Conservation (phyloP, 2,888 invertebrate genomes). For the Ennomos quercinarius region DNA sequence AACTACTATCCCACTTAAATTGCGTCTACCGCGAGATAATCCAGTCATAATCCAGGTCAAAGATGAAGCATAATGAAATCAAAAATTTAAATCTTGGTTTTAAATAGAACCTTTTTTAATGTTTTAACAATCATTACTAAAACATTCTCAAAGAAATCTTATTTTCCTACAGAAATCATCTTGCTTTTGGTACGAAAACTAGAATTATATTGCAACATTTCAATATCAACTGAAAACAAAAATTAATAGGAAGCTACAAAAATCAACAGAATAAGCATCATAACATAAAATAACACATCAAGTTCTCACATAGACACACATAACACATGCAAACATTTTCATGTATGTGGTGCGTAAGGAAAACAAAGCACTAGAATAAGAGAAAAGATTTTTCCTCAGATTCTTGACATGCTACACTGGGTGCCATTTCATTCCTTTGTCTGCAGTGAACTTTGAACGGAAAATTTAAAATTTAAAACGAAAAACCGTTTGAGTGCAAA, state of each 20-base stretch:
- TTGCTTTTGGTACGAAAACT: neutral
- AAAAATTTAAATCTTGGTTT: too few relatives aligned
- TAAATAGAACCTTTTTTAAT: too few relatives aligned
- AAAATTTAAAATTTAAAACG: conserved; percentile 6
- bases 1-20: too few relatives aligned
- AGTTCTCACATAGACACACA: neutral
- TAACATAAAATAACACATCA: neutral
- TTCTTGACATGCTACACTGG: conserved; percentile 10
- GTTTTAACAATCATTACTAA: too few relatives aligned
- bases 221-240: too few relatives aligned
- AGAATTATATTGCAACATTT: too few relatives aligned
- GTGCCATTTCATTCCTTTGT: conserved; percentile 28
- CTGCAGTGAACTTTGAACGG: conserved; percentile 21
- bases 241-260: too few relatives aligned
- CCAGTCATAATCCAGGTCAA: too few relatives aligned
- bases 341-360: conserved; percentile 2
- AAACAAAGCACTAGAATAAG: conserved; percentile 1
- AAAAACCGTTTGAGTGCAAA: too few relatives aligned
- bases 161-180: neutral
- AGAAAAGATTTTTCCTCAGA: conserved; percentile 11
- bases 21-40: too few relatives aligned
- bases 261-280: neutral
- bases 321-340: neutral
- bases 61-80: too few relatives aligned
- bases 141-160: neutral